Conservation (phyloP, 1,140 invertebrate species). For the Drosophila bocqueti region DNA sequence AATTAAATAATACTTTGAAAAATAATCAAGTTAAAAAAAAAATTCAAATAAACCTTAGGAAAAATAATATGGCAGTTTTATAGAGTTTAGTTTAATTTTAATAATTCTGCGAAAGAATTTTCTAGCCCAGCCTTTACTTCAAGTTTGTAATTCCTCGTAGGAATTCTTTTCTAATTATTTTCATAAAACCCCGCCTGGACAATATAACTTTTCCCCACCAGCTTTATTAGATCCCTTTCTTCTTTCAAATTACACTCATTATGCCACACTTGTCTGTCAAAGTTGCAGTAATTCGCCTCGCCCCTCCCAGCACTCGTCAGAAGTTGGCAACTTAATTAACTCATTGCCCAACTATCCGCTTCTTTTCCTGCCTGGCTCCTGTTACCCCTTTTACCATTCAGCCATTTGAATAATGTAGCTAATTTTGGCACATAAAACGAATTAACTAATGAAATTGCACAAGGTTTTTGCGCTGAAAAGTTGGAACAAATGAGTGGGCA, state of each 20-base stretch:
- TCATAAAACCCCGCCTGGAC: neutral
- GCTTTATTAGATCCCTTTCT: slow-evolving; percentile 8
- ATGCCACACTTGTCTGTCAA: slow-evolving; percentile 35
- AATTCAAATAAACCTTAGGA: too few species aligned
- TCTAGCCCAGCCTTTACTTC: neutral
- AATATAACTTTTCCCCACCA: neutral
- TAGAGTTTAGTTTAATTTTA: neutral
- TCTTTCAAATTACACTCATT: slow-evolving; percentile 26
- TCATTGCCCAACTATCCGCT: slow-evolving; percentile 15
- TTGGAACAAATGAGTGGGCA: slow-evolving; percentile 5
- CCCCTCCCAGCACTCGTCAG: slow-evolving; percentile 7
- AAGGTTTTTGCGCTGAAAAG: slow-evolving; percentile 6
- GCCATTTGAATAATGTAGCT: slow-evolving; percentile 22
- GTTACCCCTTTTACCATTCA: slow-evolving; percentile 6
- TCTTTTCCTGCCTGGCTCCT: neutral
- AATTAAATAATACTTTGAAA: too few species aligned
- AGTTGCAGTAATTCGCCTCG: slow-evolving; percentile 33
- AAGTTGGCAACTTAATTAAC: slow-evolving; percentile 41
- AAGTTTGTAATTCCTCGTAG: neutral
- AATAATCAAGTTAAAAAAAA: too few species aligned
- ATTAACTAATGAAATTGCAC: slow-evolving; percentile 20
- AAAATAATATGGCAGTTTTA: too few species aligned
- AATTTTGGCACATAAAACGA: slow-evolving; percentile 21
- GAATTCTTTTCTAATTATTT: neutral
- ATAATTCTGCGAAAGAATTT: neutral